A percentile compares a stretch with the other conserved stretches of the same genome.
Evolutionary conservation across 2,113 vertebrate genomes (phyloP).

Genomic region (Paramisgurnus dabryanus): DNA sequence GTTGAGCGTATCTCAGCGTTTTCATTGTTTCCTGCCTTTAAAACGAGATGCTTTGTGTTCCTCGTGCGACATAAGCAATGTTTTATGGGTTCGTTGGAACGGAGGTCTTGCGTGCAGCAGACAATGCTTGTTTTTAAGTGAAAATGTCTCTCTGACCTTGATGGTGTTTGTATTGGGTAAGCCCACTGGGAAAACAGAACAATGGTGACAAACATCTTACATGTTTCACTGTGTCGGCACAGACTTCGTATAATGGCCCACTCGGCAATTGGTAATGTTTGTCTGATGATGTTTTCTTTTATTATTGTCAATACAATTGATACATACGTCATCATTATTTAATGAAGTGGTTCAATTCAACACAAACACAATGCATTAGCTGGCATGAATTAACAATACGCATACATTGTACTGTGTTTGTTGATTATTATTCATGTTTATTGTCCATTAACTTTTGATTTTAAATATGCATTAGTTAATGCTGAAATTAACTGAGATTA

Average conservation of each 20-base stretch:
- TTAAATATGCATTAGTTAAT: no score
- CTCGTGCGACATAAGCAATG: constrained; percentile 29
- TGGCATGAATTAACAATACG: no score
- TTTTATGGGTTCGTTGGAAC: constrained; percentile 3
- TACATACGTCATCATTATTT: no score
- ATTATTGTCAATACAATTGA: no score
- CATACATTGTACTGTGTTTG: no score
- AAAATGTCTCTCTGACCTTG: constrained; percentile 41
- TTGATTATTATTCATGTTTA: no score
- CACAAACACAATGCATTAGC: no score
- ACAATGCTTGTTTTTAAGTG: constrained; percentile 18
- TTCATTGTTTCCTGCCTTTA: constrained; percentile 47
- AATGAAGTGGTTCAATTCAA: no score
- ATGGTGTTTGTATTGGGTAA: constrained; percentile 34
- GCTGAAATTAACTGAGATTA: no score
- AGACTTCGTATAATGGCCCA: background rate
- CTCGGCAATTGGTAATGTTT: background rate
- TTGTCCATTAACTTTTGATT: no score
- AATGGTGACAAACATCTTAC: constrained; percentile 34
- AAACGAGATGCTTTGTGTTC: constrained; percentile 28
- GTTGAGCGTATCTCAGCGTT: background rate
- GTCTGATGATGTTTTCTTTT: background rate
- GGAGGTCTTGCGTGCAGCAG: constrained; percentile 10
- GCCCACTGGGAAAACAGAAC: constrained; percentile 37
- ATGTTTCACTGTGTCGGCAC: constrained; percentile 25